Base-by-base conservation (phyloP, 2,888 invertebrate genomes). In the Acrobeloides nanus region DNA sequence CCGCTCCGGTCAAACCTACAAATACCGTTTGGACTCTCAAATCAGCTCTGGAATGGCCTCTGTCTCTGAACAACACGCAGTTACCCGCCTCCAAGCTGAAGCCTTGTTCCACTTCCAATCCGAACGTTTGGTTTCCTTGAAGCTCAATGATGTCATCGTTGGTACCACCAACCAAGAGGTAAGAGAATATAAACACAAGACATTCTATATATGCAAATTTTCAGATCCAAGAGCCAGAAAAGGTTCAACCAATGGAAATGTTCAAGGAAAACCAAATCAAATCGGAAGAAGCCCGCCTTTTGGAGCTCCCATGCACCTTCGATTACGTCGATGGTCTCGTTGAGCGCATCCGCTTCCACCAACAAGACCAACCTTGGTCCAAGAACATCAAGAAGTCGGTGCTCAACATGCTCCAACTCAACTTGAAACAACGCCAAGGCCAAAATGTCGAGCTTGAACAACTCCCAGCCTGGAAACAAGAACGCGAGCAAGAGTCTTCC, bases 371-470 rank as follows among this genome's bases (percentile, higher is more conserved):
- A 12, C 18, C 55, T 12, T 53, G 53, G 53, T 53, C 53, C 26
- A 55, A 55, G 41, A 53, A 53, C 53, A 50, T 68, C 57, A 71
- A 70, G 57, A 57, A 60, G 31, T 64, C 68, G 46, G 57, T 71
- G 42, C 43, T 70, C 54, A 69, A 53, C 51, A 25, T 53, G 26
- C 29, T 53, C 40, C 54, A 53, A 35, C 18, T 53, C 18, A 57
- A 54, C 57, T 47, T 57, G 17, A 38, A 46, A 21, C 48, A 21
- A 7, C 32, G 39, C 40, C 15, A 40, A 18, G 8, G n/a, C 4
- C 42, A 41, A 17, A n/a, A n/a, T n/a, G n/a, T n/a, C n/a, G n/a
- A n/a, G n/a, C n/a, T n/a, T n/a, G n/a, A n/a, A n/a, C n/a, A n/a
- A n/a, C n/a, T n/a, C n/a, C n/a, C n/a, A n/a, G n/a, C n/a, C n/a